Percentiles rank a stretch among this genome's conserved stretches.
Conservation (phyloP, 2,797 vertebrate genomes). For the Alcedo atthis region DNA sequence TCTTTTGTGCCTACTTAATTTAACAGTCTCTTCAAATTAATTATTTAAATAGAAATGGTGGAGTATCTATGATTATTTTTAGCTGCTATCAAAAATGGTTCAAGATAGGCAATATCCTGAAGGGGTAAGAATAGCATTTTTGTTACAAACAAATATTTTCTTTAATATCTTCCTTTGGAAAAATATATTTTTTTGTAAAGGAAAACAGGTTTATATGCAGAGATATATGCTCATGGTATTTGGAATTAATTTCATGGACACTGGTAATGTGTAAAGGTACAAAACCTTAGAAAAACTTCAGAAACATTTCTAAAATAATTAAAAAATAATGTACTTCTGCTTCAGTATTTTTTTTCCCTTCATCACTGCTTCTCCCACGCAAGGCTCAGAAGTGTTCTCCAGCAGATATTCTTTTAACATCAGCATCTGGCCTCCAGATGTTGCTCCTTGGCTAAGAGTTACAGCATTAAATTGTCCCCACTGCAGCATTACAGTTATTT, state of each 20-base stretch:
- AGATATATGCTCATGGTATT: neutral
- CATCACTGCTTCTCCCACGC: neutral
- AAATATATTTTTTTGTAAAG: neutral
- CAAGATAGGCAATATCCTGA: neutral
- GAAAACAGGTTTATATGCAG: neutral
- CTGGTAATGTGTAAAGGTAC: neutral
- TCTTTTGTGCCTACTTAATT: neutral
- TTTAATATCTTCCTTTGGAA: neutral
- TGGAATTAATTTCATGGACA: neutral
- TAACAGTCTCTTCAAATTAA: neutral
- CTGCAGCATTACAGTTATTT: neutral
- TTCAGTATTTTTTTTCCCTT: neutral
- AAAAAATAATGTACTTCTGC: neutral
- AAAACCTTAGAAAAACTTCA: neutral
- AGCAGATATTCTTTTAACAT: neutral
- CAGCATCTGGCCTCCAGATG: constrained; percentile 23
- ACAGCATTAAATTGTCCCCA: neutral
- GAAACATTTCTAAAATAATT: neutral
- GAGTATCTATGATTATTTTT: neutral
- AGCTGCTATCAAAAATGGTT: neutral
- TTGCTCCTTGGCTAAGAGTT: constrained; percentile 4
- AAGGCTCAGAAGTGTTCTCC: neutral
- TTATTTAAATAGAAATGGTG: neutral
- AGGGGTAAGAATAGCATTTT: neutral
- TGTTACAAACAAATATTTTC: neutral